Percentiles rank a stretch among this genome's conserved stretches.
phyloP scores from a whole-genome alignment of 2,797 vertebrate genomes.

The Passerculus sandwichensis region DNA sequence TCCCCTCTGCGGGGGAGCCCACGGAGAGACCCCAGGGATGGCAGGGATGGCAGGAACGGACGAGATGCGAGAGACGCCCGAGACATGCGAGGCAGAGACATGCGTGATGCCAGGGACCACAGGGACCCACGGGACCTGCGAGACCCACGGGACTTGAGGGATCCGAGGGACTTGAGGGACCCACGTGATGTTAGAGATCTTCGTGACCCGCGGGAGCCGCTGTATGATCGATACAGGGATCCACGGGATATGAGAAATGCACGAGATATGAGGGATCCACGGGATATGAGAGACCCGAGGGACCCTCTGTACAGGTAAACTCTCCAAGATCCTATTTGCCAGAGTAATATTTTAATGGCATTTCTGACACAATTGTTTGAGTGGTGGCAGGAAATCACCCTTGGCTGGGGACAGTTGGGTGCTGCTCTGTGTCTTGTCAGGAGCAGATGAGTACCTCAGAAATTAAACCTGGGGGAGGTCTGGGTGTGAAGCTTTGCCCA shows the following conservation, averaged over 20 bases:
- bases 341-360: neutral
- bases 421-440: neutral
- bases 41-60: slow-evolving; percentile 84
- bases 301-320: slow-evolving; percentile 78
- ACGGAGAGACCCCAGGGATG: slow-evolving; percentile 81
- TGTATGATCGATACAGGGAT: slow-evolving; percentile 70
- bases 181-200: slow-evolving; percentile 75
- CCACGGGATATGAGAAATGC: slow-evolving; percentile 67
- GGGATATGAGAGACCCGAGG: slow-evolving; percentile 74
- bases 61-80: slow-evolving; percentile 84
- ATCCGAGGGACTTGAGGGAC: slow-evolving; percentile 75
- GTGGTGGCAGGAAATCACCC: neutral
- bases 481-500: neutral
- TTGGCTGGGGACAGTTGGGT: neutral
- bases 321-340: slow-evolving; percentile 41
- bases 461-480: neutral
- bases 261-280: slow-evolving; percentile 68
- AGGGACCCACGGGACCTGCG: slow-evolving; percentile 77
- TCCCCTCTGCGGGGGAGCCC: slow-evolving; percentile 82
- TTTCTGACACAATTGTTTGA: neutral
- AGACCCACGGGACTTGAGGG: slow-evolving; percentile 77
- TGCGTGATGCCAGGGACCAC: slow-evolving; percentile 72
- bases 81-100: slow-evolving; percentile 66
- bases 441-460: neutral
- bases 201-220: slow-evolving; percentile 68